Percentiles rank a stretch among this genome's conserved stretches.
phyloP scores from a whole-genome alignment of 2,797 vertebrate genomes.

The Hapalemur alaotrensis region DNA sequence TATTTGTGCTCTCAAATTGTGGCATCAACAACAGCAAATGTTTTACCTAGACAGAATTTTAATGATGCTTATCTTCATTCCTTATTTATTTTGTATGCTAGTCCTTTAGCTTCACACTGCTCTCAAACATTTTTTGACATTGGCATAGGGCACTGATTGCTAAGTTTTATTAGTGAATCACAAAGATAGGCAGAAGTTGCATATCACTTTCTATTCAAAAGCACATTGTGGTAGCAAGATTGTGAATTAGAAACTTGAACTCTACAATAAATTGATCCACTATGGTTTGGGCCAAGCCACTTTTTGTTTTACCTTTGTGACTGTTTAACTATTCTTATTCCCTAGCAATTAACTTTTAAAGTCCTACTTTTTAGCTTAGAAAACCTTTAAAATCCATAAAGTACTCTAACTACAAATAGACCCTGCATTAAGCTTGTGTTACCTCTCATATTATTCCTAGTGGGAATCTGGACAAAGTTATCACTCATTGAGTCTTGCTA shows the following conservation, averaged over 20 bases:
- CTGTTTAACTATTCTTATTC: background rate
- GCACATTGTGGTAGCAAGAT: background rate
- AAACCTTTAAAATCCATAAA: conserved; percentile 25
- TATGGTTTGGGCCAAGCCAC: background rate
- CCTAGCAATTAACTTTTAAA: conserved; percentile 38
- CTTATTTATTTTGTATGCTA: background rate
- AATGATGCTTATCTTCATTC: background rate
- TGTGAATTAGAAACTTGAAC: conserved; percentile 7
- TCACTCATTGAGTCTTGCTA: conserved; percentile 10
- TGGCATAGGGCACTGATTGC: background rate
- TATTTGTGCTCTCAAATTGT: background rate
- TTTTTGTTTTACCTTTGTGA: background rate
- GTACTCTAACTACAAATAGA: background rate
- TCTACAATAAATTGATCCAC: background rate
- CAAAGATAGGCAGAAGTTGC: background rate
- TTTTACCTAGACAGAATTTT: background rate
- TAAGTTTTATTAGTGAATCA: background rate
- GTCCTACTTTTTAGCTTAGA: conserved; percentile 37
- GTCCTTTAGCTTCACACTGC: background rate
- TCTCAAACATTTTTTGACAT: background rate
- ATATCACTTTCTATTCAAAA: conserved; percentile 2
- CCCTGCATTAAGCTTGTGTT: background rate
- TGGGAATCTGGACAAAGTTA: background rate
- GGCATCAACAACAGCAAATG: background rate
- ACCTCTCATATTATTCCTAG: background rate